Percentiles rank a stretch among this genome's conserved stretches.
phyloP scores from a whole-genome alignment of 2,797 vertebrate species.

The Rhinichthys osculus region DNA sequence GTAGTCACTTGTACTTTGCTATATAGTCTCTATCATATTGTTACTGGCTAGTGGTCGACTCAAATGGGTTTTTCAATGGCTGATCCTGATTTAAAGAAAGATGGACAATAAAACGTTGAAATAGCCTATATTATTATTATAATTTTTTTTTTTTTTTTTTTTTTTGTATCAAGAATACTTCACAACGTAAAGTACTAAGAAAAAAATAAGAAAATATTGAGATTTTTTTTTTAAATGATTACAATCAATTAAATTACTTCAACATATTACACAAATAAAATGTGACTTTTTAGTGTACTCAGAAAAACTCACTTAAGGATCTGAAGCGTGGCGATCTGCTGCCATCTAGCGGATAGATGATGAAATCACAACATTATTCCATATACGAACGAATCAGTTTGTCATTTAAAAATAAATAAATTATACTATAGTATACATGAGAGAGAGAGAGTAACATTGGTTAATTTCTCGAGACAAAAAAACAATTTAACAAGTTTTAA shows the following conservation, averaged over 20 bases:
- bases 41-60: not conserved
- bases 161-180: not conserved
- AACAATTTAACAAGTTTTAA: not conserved
- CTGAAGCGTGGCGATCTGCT: not conserved
- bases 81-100: no score
- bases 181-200: not conserved
- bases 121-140: no score
- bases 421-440: not conserved
- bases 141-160: no score
- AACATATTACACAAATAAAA: not conserved
- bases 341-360: constrained; percentile 2
- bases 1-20: no score
- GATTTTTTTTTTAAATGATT: not conserved
- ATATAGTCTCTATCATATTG: no score
- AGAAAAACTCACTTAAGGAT: not conserved
- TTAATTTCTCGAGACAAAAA: not conserved
- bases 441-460: no score
- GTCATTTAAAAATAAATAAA: not conserved
- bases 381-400: not conserved
- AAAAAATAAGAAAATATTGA: not conserved
- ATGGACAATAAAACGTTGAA: no score
- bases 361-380: not conserved
- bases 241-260: not conserved
- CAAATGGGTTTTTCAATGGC: not conserved
- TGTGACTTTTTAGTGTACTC: not conserved